phyloP scores from a whole-genome alignment of 2,113 vertebrate species.

The Pelecanus crispus region DNA sequence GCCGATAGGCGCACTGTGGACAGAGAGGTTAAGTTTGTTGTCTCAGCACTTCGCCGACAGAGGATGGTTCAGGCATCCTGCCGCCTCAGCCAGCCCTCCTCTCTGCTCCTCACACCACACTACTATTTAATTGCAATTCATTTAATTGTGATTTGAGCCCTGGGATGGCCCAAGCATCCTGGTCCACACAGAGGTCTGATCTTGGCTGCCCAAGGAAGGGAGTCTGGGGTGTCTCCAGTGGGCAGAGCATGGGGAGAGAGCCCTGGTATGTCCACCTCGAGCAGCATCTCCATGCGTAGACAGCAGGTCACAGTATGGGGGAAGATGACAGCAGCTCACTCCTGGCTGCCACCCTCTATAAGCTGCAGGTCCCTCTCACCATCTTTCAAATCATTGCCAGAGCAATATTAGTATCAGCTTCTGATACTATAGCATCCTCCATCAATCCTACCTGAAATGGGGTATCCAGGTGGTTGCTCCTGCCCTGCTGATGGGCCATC shows the following conservation, averaged over 20 bases:
- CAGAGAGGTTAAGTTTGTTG: constrained; percentile 84
- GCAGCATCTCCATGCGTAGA: neutral
- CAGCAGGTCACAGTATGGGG: neutral
- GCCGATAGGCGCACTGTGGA: constrained; percentile 72
- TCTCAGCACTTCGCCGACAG: constrained; percentile 79
- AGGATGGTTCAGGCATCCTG: constrained; percentile 57
- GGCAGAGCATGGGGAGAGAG: neutral
- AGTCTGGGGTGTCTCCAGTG: rapidly evolving
- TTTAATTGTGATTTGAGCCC: neutral
- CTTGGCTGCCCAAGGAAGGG: neutral
- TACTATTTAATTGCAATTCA: rapidly evolving
- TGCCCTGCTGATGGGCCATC: neutral
- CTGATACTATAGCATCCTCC: neutral
- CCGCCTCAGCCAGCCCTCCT: neutral
- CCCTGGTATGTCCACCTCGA: neutral
- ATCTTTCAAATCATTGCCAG: neutral
- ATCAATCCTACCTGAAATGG: neutral
- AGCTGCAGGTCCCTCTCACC: neutral
- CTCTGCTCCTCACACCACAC: neutral
- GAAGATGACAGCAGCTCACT: neutral
- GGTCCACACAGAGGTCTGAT: neutral
- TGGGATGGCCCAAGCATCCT: neutral
- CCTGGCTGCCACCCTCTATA: neutral
- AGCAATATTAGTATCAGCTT: neutral
- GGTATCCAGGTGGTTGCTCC: neutral